Evolutionary conservation across 1,140 invertebrate species (phyloP).

Genomic region (Apolygus lucorum): DNA sequence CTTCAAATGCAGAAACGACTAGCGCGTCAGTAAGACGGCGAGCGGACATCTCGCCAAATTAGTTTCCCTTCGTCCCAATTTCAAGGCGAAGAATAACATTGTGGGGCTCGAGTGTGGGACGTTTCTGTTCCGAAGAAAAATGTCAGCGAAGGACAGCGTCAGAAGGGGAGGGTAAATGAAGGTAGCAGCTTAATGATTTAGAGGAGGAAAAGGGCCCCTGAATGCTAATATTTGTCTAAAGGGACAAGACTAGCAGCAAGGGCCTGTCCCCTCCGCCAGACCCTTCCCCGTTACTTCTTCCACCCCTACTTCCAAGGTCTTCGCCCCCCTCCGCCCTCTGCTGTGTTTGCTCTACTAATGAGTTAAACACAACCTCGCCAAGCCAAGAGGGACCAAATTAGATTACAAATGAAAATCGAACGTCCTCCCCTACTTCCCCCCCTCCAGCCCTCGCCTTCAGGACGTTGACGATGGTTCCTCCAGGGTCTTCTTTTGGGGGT

Average conservation of each 20-base stretch:
- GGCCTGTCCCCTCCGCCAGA: neutral
- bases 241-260: conserved; percentile 13
- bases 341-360: conserved; percentile 13
- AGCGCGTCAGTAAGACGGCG: no score
- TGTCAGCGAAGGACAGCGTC: neutral
- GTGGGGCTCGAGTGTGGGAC: no score
- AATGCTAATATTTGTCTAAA: conserved; percentile 17
- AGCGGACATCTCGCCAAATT: no score
- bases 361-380: conserved; percentile 16
- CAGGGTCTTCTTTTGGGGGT: no score
- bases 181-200: conserved; percentile 11
- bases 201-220: conserved; percentile 14
- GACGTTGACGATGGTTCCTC: no score
- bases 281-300: neutral
- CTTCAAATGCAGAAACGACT: no score
- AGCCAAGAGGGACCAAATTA: conserved; percentile 15
- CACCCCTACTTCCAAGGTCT: neutral
- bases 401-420: conserved; percentile 17
- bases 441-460: neutral
- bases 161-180: conserved; percentile 8
- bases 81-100: no score
- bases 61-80: no score
- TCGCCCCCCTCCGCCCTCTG: neutral
- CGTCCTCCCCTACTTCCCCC: neutral
- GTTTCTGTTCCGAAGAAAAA: neutral